Base-by-base conservation (phyloP, 2,888 invertebrate genomes). In the Neoascia interrupta region DNA sequence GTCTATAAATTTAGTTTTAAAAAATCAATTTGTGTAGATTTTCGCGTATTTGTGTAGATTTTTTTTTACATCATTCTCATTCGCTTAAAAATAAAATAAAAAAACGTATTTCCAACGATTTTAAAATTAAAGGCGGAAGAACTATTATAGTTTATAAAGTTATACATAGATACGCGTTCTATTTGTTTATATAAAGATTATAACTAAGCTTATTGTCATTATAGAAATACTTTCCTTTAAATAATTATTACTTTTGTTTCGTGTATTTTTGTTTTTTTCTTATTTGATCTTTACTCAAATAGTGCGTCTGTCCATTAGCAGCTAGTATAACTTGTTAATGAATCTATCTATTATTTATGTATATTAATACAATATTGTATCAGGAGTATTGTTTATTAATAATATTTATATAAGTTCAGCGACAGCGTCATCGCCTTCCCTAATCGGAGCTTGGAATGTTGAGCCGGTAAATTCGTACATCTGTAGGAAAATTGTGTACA, bases 381-480 rank as follows among this genome's bases (percentile, higher is more conserved):
- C 51, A 56, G 31, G 51, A 73, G 61, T 39, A 60, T 37, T 47
- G 3, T 37, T 34, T 41, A 43, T 16, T 41, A 56, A 43, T 36
- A 39, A 58, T 47, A 18, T 69, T 86, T 86, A 89, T 79, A 89
- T 88, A 75, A 89, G 84, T 84, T 89, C 88, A 53, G 89, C 87
- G 37, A 88, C 88, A 28, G 85, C 87, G 74, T 88, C 88, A 43
- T 89, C 88, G n/a, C 86, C 86, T 82, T 87, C 87, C 61, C 88
- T 85, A 73, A 88, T 85, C 11, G 94, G 94, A 8, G 94, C 94
- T 87, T 94, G 94, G 86, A 94, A 94, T 70, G 94, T 94, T 82
- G 93, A 93, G 10, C 94, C 94, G 61, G 88, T 89, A 23, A 89
- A 89, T 83, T 89, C 89, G 82, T 88, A 89, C 83, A 88, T 85